Evolutionary conservation across 2,113 vertebrate species (phyloP), one percentile per base, ranked within the genome.

Genomic region (Corythaeola cristata): DNA sequence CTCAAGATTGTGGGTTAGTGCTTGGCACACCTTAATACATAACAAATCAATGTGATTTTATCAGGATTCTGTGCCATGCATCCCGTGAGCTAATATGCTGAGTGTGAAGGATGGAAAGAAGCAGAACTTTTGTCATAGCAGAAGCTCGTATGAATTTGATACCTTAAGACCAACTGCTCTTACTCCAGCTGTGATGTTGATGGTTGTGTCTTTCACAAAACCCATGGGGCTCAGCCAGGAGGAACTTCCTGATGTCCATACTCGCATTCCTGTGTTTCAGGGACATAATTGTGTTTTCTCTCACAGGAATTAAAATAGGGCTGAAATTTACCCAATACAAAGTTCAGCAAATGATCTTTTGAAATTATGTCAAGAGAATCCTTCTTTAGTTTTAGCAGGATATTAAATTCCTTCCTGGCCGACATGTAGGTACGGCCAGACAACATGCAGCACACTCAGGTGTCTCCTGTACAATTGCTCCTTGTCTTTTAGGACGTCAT

Each of bases 11-110:
- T 78, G 45, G 6, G 20, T 73, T 92, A 87, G 53, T 62, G 6
- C 52, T 93, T 94, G 89, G 62, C 62, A 95, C 88, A 76, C 6
- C 50, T 75, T 56, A 68, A 37, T 39, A 47, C 5, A 13, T 45
- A 85, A 89, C 9, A 89, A 92, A 94, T 79, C 76, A 86, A n/a
- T 37, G 52, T 50, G 49, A 81, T 94, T 95, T 92, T 58, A 24
- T 64, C 76, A 66, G 26, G 60, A 69, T 79, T 88, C 77, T 58
- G 33, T 78, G 68, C 75, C 60, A 41, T 33, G 35, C 33, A 41
- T 66, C 39, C 53, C 39, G 27, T 60, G 39, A 90, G 35, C 39
- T 78, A 55, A 60, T 41, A 30, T 44, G 32, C 33, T 62, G 33
- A 88, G 55, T 17, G 12, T 35, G 59, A 39, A 92, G 24, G 58